These are phyloP conservation scores for Chloropsis cyanopogon DNA, from an alignment of 2,113 vertebrate genomes.

Conservation along the genomic window DNA sequence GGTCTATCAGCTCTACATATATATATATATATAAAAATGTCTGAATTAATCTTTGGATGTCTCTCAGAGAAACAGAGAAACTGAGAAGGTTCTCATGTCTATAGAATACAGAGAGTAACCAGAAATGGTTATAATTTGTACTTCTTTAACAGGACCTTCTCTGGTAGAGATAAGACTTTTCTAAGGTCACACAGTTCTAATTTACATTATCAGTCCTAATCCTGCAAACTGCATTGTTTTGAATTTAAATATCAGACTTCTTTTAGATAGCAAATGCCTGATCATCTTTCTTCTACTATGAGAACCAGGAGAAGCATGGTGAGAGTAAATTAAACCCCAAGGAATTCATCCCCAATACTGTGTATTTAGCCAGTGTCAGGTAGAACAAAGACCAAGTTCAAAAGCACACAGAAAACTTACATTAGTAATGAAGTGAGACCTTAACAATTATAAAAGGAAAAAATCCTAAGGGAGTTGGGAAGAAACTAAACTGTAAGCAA, in stretches of 20 bases:
- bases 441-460: not conserved
- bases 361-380: not conserved
- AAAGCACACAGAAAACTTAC: not conserved
- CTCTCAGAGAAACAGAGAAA: not conserved
- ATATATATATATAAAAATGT: not conserved
- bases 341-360: fast-evolving
- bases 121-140: not conserved
- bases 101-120: not conserved
- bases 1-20: not conserved
- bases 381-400: not conserved
- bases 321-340: not conserved
- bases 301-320: not conserved
- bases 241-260: not conserved
- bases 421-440: not conserved
- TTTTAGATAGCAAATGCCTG: not conserved
- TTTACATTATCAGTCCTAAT: not conserved
- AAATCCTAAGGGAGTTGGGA: not conserved
- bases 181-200: not conserved
- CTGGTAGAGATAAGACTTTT: not conserved
- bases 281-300: not conserved
- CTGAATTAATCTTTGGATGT: not conserved
- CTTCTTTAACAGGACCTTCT: not conserved
- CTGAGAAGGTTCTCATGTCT: not conserved
- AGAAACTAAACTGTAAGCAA: not conserved
- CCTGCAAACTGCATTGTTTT: not conserved